phyloP scores from a whole-genome alignment of 2,113 vertebrate genomes.

The Calypte anna region DNA sequence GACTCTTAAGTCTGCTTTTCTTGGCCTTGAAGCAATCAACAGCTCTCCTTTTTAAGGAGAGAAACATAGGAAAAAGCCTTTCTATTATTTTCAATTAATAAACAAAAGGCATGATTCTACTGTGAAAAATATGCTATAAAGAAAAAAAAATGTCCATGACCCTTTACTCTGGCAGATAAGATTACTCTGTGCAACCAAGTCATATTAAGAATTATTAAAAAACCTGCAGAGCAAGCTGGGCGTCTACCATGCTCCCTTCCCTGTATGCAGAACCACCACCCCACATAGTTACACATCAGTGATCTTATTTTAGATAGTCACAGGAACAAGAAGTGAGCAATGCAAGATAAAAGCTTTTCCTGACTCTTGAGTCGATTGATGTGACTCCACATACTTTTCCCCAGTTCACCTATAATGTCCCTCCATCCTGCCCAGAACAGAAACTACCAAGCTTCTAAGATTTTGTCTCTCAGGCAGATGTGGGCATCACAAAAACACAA shows the following conservation, averaged over 20 bases:
- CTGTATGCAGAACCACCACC: background rate
- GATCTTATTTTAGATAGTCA: background rate
- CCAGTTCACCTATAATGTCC: background rate
- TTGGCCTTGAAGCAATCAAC: slow-evolving; percentile 12
- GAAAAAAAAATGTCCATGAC: background rate
- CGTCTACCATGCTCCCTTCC: background rate
- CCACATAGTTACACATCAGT: background rate
- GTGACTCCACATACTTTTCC: background rate
- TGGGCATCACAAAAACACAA: background rate
- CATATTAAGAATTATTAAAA: background rate
- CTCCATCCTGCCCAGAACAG: background rate
- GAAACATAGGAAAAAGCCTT: background rate
- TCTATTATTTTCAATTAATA: slow-evolving; percentile 13
- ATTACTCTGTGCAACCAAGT: background rate
- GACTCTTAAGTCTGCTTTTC: background rate
- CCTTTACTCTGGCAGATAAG: background rate
- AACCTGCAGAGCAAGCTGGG: background rate
- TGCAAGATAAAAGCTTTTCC: slow-evolving; percentile 15
- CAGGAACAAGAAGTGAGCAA: background rate
- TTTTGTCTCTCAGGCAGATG: background rate
- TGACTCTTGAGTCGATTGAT: background rate
- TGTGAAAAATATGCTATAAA: background rate
- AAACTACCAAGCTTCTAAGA: background rate
- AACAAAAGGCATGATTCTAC: slow-evolving; percentile 14
- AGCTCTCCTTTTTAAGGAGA: background rate